Base-by-base conservation (phyloP, 1,140 invertebrate genomes). In the Belonocnema kinseyi region DNA sequence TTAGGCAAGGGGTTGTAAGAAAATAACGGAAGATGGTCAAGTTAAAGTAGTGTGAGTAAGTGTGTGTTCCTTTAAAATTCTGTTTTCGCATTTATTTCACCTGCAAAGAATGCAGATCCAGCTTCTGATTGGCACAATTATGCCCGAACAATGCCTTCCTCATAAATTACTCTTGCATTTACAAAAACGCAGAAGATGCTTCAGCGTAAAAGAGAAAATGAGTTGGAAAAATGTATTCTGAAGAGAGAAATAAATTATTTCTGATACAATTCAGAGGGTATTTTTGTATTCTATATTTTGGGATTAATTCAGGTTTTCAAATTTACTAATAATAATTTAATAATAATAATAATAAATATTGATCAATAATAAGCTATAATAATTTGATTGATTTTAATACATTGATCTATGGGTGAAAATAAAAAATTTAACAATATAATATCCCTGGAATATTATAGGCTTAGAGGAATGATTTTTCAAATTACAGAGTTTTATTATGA, bases 81-180 rank as follows among this genome's bases (percentile, higher is more conserved):
- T 66, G 61, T 71, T 58, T 75, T 76, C 46, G n/a, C 61, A 72
- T 73, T 51, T 76, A 46, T 40, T 40, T 54, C 26, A 74, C 54
- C 74, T 58, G 26, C 46, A 75, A 53, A 56, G 58, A 75, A 73
- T 53, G 51, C 72, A 53, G 74, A 54, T 70, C 11, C 19, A 53
- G 61, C 77, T 73, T 75, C 75, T 77, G 80, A 82, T 82, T 82
- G 76, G 75, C 76, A 70, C 80, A 82, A 82, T 82, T 80, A 50
- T 66, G 40, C 33, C 61, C 13, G 61, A 66, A 66, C 61, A 66
- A 12, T 26, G 61, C 61, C 61, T 66, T 46, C 26, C 40, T 56
- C 54, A 56, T 66, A 66, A 66, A 66, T 66, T 66, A 66, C 61
- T 66, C 61, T 66, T 33, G 33, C 26, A 16, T 66, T 66, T 66